Evolutionary conservation across 1,140 invertebrate genomes (phyloP).

Genomic region (Penaeus indicus): DNA sequence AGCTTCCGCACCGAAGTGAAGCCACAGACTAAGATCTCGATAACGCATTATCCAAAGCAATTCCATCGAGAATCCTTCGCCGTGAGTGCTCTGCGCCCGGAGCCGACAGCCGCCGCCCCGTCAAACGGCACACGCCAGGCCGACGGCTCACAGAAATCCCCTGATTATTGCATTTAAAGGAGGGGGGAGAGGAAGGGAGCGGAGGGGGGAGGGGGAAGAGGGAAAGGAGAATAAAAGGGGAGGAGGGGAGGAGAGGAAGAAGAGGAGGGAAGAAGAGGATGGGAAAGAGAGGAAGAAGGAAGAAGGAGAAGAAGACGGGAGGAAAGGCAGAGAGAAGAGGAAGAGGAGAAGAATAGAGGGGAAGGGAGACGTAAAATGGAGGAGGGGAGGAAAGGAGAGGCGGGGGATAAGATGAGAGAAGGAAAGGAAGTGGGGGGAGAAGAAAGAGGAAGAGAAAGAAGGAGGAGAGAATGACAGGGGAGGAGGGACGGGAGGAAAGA

Average conservation of each 20-base stretch:
- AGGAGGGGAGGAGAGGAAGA: neutral
- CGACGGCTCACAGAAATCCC: too few relatives aligned
- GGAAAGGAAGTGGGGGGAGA: too few relatives aligned
- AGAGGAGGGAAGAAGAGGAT: neutral
- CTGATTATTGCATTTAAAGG: too few relatives aligned
- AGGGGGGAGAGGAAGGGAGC: too few relatives aligned
- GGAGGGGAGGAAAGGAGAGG: too few relatives aligned
- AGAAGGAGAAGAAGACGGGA: neutral
- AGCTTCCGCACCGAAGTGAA: too few relatives aligned
- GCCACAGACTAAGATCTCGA: too few relatives aligned
- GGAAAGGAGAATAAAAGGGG: neutral
- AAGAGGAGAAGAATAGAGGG: neutral
- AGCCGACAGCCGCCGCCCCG: neutral
- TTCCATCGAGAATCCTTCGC: too few relatives aligned
- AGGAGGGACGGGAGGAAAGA: neutral
- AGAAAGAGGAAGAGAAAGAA: neutral
- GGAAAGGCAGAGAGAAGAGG: neutral
- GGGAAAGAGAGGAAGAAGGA: neutral
- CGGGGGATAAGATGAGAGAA: neutral
- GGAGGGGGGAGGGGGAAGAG: too few relatives aligned
- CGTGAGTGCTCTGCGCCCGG: too few relatives aligned
- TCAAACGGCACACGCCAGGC: neutral
- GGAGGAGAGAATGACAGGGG: neutral
- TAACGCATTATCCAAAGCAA: too few relatives aligned
- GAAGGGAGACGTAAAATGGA: neutral